A percentile compares a stretch with the other conserved stretches of the same genome.
phyloP scores from a whole-genome alignment of 2,113 vertebrate species.

The Camelus dromedarius region DNA sequence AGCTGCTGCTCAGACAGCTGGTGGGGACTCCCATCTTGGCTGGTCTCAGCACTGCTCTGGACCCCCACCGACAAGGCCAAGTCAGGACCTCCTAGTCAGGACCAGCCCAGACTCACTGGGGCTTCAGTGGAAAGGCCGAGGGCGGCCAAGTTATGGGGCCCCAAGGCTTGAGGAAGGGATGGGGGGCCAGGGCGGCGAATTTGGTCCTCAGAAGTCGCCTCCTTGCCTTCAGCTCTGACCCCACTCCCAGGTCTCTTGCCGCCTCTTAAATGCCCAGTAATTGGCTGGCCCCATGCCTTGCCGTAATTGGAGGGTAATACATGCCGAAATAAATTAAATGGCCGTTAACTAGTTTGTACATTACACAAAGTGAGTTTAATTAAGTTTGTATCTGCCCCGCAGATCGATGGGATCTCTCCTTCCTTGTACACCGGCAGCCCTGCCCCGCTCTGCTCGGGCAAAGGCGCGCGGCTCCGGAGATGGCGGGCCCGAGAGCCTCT shows the following conservation, averaged over 20 bases:
- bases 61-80: not conserved
- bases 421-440: slow-evolving; percentile 69
- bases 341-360: slow-evolving; percentile 87
- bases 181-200: not conserved
- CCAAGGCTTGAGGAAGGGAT: not conserved
- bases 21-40: accelerated
- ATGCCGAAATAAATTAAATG: slow-evolving; percentile 88
- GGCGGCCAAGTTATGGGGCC: not conserved
- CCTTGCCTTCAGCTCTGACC: accelerated
- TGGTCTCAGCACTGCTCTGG: not conserved
- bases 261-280: slow-evolving; percentile 73
- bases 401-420: slow-evolving; percentile 84
- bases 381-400: slow-evolving; percentile 87
- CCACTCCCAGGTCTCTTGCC: not conserved
- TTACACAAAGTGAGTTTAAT: slow-evolving; percentile 88
- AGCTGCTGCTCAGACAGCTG: not conserved
- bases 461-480: slow-evolving; percentile 78
- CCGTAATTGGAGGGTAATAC: slow-evolving; percentile 84
- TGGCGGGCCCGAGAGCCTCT: no score
- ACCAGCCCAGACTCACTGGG: not conserved
- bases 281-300: slow-evolving; percentile 74
- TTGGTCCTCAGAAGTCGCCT: not conserved
- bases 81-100: not conserved
- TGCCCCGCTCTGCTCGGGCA: slow-evolving; percentile 80
- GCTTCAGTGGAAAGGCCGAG: not conserved